These are phyloP conservation scores for Umimayanthus kanabou DNA, from an alignment of 92 coral and sea anemone genomes.

Conservation along the genomic window DNA sequence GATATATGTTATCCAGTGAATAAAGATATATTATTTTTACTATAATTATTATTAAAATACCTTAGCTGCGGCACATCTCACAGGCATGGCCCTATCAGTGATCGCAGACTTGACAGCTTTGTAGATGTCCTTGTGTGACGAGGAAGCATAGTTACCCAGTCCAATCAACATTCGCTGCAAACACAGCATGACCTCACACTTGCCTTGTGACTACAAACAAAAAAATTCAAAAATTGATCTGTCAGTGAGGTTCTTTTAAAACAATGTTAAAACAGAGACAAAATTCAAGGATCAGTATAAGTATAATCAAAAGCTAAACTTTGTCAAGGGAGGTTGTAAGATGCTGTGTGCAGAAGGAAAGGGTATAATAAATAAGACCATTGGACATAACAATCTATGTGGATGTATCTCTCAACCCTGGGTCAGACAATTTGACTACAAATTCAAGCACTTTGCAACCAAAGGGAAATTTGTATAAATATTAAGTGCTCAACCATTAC, in stretches of 20 bases:
- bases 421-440: conserved; percentile 5
- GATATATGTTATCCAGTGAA: too few relatives aligned
- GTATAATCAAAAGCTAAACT: too few relatives aligned
- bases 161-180: conserved; percentile 88
- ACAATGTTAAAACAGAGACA: too few relatives aligned
- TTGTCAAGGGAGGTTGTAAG: too few relatives aligned
- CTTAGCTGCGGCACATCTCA: conserved; percentile 97
- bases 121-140: conserved; percentile 91
- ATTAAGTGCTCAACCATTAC: conserved; percentile 36
- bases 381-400: background rate
- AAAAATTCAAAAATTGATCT: background rate
- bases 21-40: too few relatives aligned
- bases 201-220: conserved; percentile 83
- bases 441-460: conserved; percentile 11
- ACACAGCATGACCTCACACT: conserved; percentile 95
- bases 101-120: conserved; percentile 87
- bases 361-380: background rate
- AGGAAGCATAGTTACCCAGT: conserved; percentile 83
- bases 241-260: background rate
- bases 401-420: conserved; percentile 8
- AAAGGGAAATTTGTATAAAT: conserved; percentile 24
- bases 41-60: conserved; percentile 39
- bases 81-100: conserved; percentile 95
- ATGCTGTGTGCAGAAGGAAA: too few relatives aligned
- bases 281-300: too few relatives aligned